Base-by-base conservation (phyloP, 2,888 invertebrate genomes). In the Tinea semifulvella region DNA sequence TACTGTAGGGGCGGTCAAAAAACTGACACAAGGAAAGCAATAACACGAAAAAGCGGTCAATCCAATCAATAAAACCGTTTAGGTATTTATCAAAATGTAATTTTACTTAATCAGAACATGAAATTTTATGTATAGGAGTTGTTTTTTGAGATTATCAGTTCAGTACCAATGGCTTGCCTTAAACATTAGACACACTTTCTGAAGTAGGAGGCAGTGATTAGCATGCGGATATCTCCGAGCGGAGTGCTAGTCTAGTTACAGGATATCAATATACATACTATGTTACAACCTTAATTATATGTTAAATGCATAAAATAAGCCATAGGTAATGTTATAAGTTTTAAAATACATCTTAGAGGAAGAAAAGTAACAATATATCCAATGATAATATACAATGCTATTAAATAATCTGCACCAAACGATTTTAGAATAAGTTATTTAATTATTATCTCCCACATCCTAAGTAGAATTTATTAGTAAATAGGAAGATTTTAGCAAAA, bases 11-110 rank as follows among this genome's bases (percentile, higher is more conserved):
- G 70, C 70, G 76, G 77, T 80, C 80, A 80, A 71, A 79, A 81
- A 81, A 77, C 80, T 76, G 80, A 82, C 82, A 83, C 82, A 83
- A 83, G 82, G 76, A 83, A 83, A 83, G 83, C 83, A 73, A 74
- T 81, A 81, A 83, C 82, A 83, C 80, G 82, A 82, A 75, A 75
- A 79, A 83, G 83, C 83, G 81, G 70, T 82, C 82, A 82, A 81
- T 82, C 81, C 80, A 80, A 80, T 82, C 80, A 79, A 76, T 68
- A 72, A 52, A 70, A 61, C 62, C 65, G 67, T 63, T 71, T 70
- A 63, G 18, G 38, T 38, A 45, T 45, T 22, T 19, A 20, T 14
- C 28, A 16, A 45, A 25, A 45, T 26, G 35, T 45, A 45, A 45
- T 16, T 38, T 22, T 19, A 27, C 13, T 40, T 19, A 20, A 31